Conservation (phyloP, 2,888 invertebrate species). For the Archips crataeganus region DNA sequence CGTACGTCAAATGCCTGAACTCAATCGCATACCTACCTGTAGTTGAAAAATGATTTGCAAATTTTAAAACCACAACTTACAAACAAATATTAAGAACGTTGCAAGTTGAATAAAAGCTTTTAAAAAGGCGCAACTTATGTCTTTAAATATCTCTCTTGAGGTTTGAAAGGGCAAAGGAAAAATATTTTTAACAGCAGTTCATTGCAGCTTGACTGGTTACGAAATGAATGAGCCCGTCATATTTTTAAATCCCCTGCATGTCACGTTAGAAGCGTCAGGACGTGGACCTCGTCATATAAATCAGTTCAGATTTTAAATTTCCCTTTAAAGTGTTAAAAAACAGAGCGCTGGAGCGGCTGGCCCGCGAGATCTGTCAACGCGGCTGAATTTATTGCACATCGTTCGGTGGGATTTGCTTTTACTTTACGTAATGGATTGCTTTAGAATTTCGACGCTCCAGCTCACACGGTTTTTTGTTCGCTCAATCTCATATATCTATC, state of each 20-base stretch:
- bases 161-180: background rate
- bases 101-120: no score
- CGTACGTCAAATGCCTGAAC: no score
- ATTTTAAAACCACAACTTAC: no score
- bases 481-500: conserved; percentile 38
- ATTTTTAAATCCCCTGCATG: conserved; percentile 5
- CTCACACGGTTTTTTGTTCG: conserved; percentile 40
- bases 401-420: conserved; percentile 60
- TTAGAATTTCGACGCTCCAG: conserved; percentile 42
- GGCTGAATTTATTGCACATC: conserved; percentile 63
- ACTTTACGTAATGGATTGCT: conserved; percentile 44
- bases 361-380: conserved; percentile 63
- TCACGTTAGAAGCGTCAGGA: background rate
- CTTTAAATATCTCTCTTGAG: no score
- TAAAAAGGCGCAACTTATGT: no score
- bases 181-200: background rate
- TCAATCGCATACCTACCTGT: no score
- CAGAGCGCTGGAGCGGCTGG: conserved; percentile 51
- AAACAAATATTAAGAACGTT: no score
- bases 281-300: conserved; percentile 46
- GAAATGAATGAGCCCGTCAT: background rate
- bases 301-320: conserved; percentile 62
- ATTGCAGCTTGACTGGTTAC: background rate
- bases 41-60: no score
- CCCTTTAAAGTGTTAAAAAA: conserved; percentile 63